Conservation (phyloP, 2,113 vertebrate genomes). For the Cygnus buccinator region DNA sequence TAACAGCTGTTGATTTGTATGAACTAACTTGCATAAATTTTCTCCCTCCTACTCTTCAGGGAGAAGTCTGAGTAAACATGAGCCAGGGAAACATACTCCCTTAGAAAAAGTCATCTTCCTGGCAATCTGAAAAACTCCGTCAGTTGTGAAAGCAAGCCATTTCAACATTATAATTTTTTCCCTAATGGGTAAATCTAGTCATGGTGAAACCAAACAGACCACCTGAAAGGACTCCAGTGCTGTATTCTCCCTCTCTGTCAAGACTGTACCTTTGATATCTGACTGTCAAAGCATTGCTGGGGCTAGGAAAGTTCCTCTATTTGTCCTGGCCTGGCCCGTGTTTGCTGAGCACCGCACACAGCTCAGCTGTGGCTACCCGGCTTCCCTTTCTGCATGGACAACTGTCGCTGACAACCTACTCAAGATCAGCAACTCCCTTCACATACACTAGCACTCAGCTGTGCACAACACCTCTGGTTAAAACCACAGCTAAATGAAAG, state of each 20-base stretch:
- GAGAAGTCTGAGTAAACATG: not conserved
- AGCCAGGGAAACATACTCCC: not conserved
- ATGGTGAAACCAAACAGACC: not conserved
- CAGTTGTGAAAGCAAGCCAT: not conserved
- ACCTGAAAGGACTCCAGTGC: not conserved
- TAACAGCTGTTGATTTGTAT: not conserved
- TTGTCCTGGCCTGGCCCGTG: accelerated
- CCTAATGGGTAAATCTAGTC: not conserved
- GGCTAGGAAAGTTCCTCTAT: not conserved
- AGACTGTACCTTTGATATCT: too few relatives aligned
- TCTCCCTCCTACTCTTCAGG: not conserved
- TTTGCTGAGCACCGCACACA: accelerated
- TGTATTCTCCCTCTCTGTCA: too few relatives aligned
- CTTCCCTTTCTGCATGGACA: not conserved
- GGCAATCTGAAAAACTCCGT: not conserved
- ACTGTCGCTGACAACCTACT: not conserved
- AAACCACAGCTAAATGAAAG: not conserved
- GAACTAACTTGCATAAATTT: not conserved
- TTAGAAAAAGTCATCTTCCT: not conserved
- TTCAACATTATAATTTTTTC: not conserved
- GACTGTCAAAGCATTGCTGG: not conserved
- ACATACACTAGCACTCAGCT: not conserved
- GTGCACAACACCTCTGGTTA: not conserved
- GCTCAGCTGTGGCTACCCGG: not conserved
- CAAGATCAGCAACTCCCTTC: not conserved